Percentiles rank a stretch among this genome's conserved stretches.
phyloP scores from a whole-genome alignment of 2,797 vertebrate species.

The Trachurus trachurus region DNA sequence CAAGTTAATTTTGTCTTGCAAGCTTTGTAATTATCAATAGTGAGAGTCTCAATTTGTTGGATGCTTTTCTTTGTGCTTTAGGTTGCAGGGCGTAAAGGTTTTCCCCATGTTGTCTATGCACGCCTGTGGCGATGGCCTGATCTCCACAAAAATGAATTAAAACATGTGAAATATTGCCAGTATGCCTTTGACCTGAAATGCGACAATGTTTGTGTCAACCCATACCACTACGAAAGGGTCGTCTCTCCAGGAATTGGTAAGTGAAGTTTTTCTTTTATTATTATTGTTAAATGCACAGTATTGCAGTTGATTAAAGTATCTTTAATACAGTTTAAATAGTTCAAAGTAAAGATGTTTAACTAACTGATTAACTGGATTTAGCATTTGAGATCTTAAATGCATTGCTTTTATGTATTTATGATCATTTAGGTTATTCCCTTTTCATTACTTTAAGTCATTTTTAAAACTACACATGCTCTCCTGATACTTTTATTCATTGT shows the following conservation, averaged over 20 bases:
- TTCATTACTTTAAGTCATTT: neutral
- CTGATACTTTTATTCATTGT: neutral
- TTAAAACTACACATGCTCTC: neutral
- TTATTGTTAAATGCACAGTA: neutral
- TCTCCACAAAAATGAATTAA: slow-evolving; percentile 98
- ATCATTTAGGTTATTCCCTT: neutral
- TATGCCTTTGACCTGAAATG: slow-evolving; percentile 98
- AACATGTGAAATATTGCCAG: slow-evolving; percentile 99
- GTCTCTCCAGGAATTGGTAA: slow-evolving; percentile 97
- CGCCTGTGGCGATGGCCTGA: slow-evolving; percentile 98
- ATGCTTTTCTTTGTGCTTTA: slow-evolving; percentile 64
- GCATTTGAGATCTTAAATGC: neutral
- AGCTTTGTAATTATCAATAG: too few relatives aligned
- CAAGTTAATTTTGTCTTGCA: neutral
- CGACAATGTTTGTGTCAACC: slow-evolving; percentile 98
- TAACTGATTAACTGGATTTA: neutral
- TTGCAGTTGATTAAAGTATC: neutral
- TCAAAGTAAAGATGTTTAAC: neutral
- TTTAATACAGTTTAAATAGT: neutral
- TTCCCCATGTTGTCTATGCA: slow-evolving; percentile 97
- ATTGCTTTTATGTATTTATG: neutral
- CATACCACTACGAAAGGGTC: slow-evolving; percentile 98
- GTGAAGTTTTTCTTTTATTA: slow-evolving; percentile 52
- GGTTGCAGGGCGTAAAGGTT: slow-evolving; percentile 98
- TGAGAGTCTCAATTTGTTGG: neutral